A percentile compares a stretch with the other conserved stretches of the same genome.
Evolutionary conservation across 2,888 invertebrate species (phyloP).

Genomic region (Limnephilus marmoratus): DNA sequence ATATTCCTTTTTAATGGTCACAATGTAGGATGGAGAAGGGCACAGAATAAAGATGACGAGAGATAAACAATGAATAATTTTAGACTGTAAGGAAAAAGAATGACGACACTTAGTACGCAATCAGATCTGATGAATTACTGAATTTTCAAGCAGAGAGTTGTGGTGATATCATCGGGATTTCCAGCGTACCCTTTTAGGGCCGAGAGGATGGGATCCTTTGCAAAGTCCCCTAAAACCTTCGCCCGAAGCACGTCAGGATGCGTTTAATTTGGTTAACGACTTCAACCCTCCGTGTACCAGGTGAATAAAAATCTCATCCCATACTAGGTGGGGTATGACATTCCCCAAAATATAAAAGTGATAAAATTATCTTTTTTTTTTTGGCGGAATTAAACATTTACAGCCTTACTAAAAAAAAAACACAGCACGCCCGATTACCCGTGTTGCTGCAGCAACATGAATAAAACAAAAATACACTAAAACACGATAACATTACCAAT

Average conservation of each 20-base stretch:
- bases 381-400: no score
- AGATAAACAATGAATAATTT: background rate
- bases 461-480: no score
- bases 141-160: background rate
- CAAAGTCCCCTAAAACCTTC: background rate
- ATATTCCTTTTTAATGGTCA: background rate
- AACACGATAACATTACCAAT: no score
- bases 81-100: background rate
- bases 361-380: no score
- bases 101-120: background rate
- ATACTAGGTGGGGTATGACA: no score
- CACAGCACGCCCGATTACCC: no score
- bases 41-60: background rate
- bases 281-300: background rate
- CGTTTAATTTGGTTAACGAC: background rate
- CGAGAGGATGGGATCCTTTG: background rate
- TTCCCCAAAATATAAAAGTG: no score
- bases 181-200: background rate
- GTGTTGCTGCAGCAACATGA: no score
- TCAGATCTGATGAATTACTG: background rate
- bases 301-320: no score
- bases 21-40: background rate
- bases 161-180: background rate
- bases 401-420: no score
- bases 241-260: background rate